These are phyloP conservation scores for Agonopterix alstromeriana DNA, from an alignment of 2,888 invertebrate genomes.

Conservation along the genomic window DNA sequence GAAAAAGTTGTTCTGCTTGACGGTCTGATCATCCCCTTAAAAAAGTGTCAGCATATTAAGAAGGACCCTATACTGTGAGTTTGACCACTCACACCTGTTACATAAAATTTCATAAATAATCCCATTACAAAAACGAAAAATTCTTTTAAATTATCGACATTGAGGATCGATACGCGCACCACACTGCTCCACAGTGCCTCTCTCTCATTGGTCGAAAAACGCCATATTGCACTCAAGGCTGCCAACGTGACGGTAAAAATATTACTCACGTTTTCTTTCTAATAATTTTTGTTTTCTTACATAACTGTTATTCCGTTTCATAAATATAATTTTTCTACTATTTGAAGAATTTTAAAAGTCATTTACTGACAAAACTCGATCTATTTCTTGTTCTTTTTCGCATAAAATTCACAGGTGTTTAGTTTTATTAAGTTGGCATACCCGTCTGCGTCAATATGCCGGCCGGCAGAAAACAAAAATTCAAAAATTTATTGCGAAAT, in stretches of 20 bases:
- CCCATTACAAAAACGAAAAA: no score
- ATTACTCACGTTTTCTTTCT: conserved; percentile 7
- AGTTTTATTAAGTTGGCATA: conserved; percentile 30
- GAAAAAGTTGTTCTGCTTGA: no score
- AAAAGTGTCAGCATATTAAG: no score
- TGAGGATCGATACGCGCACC: conserved; percentile 13
- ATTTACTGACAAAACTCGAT: not conserved
- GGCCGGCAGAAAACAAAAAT: not conserved
- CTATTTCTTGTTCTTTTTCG: not conserved
- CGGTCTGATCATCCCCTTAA: no score
- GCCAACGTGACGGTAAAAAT: conserved; percentile 34
- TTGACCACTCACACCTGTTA: no score
- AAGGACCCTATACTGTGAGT: no score
- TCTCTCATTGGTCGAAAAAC: conserved; percentile 43
- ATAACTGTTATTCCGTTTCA: not conserved
- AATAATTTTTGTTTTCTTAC: conserved; percentile 1
- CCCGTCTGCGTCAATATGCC: not conserved
- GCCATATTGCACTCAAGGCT: conserved; percentile 29
- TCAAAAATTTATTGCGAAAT: no score
- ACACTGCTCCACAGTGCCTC: conserved; percentile 15
- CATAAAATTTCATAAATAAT: no score
- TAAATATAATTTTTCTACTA: not conserved
- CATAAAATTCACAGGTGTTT: conserved; percentile 32
- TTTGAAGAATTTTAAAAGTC: not conserved
- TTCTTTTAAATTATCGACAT: conserved; percentile 21